Evolutionary conservation across 2,888 invertebrate genomes (phyloP).

Genomic region (Oligia fasciuncula): DNA sequence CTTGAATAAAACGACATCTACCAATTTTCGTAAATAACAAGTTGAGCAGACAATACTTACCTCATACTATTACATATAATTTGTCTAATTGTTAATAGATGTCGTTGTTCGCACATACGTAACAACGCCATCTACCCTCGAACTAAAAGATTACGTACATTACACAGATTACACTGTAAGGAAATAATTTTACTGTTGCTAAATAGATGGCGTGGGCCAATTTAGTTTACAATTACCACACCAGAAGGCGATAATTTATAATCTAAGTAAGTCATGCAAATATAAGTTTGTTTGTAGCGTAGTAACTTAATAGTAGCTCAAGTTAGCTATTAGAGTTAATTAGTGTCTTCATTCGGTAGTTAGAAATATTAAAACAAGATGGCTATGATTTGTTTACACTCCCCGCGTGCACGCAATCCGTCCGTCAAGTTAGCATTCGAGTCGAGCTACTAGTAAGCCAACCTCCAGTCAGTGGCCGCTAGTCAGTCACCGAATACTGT

Average conservation of each 20-base stretch:
- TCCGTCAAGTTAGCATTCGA: constrained; percentile 66
- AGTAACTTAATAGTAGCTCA: background rate
- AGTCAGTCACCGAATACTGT: constrained; percentile 76
- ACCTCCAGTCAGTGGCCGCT: constrained; percentile 66
- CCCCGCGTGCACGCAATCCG: constrained; percentile 59
- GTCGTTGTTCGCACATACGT: constrained; percentile 20
- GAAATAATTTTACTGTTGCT: background rate
- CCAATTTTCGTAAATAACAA: background rate
- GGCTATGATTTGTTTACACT: constrained; percentile 46
- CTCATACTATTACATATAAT: background rate
- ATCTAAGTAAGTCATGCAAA: background rate
- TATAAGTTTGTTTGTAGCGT: background rate
- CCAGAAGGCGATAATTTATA: constrained; percentile 32
- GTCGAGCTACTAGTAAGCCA: constrained; percentile 65
- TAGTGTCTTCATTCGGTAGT: background rate
- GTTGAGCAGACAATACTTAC: background rate
- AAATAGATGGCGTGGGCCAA: constrained; percentile 28
- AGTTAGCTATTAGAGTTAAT: background rate
- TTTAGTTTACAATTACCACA: background rate
- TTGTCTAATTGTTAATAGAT: constrained; percentile 25
- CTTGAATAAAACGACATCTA: constrained; percentile 37
- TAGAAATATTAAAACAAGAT: background rate
- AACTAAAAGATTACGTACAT: background rate
- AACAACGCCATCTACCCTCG: constrained; percentile 29
- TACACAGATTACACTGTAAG: background rate